phyloP scores from a whole-genome alignment of 2,888 invertebrate genomes.

The Parnassius mnemosyne region DNA sequence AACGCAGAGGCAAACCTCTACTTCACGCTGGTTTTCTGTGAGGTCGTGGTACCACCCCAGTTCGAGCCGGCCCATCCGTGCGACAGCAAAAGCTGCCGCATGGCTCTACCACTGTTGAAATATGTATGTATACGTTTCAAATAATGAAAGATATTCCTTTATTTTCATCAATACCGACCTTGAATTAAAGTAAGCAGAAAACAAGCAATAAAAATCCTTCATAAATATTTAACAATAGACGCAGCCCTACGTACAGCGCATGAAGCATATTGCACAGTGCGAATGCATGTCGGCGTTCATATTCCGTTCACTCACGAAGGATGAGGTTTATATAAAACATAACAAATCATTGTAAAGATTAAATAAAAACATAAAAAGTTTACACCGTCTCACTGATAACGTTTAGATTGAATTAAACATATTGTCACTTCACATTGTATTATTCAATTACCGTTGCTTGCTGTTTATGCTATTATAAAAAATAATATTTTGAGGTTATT shows the following conservation, averaged over 20 bases:
- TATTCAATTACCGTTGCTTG: too few species aligned
- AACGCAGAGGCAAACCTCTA: too few species aligned
- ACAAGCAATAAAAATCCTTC: constrained; percentile 3
- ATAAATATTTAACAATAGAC: constrained; percentile 14
- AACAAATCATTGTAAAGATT: constrained; percentile 23
- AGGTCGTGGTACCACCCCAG: too few species aligned
- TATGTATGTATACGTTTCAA: too few species aligned
- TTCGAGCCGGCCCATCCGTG: too few species aligned
- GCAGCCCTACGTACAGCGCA: constrained; percentile 18
- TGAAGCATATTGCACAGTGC: constrained; percentile 27
- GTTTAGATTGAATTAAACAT: constrained; percentile 19
- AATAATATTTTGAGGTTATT: too few species aligned
- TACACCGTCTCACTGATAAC: constrained; percentile 1
- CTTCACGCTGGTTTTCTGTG: too few species aligned
- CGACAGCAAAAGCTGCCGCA: too few species aligned
- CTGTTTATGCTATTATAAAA: too few species aligned
- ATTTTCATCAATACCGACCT: neutral
- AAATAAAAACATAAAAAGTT: constrained; percentile 18
- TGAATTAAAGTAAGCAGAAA: neutral
- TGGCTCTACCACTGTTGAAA: too few species aligned
- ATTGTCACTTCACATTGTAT: constrained; percentile 1
- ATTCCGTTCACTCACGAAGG: constrained; percentile 24
- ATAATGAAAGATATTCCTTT: too few species aligned
- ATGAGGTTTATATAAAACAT: constrained; percentile 24
- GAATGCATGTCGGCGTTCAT: constrained; percentile 26